Conservation (phyloP, 2,888 invertebrate species). For the Perithous albicinctus region DNA sequence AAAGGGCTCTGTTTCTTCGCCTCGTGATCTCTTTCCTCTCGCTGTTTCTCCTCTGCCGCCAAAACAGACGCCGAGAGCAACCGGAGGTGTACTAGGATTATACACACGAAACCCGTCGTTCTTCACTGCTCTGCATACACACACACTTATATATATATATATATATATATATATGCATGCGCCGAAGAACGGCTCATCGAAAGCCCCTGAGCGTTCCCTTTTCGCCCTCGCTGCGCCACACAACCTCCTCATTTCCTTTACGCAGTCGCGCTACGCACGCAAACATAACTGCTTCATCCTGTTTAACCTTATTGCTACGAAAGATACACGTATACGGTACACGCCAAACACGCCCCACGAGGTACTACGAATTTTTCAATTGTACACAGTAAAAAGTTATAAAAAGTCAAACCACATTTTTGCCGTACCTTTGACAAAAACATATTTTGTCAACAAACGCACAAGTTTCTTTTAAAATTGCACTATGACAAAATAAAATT, state of each 20-base stretch:
- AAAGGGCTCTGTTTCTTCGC: constrained; percentile 32
- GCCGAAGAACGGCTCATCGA: constrained; percentile 19
- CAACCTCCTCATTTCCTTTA: constrained; percentile 9
- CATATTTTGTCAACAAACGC: too few relatives aligned
- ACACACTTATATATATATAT: constrained; percentile 13
- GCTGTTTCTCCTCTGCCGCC: constrained; percentile 35
- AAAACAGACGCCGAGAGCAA: constrained; percentile 45
- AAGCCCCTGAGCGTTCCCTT: constrained; percentile 52
- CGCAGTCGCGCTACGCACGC: constrained; percentile 71
- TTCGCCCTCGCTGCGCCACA: constrained; percentile 43
- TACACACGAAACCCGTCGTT: constrained; percentile 59
- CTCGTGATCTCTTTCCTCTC: constrained; percentile 11
- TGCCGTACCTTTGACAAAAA: too few relatives aligned
- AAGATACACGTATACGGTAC: too few relatives aligned
- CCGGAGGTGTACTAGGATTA: constrained; percentile 51
- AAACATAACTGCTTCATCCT: constrained; percentile 79
- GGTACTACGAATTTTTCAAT: too few relatives aligned
- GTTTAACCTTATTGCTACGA: constrained; percentile 68
- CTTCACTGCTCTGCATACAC: constrained; percentile 46
- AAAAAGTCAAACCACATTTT: too few relatives aligned
- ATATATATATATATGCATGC: constrained; percentile 19
- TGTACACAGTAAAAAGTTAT: too few relatives aligned
- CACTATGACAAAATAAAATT: too few relatives aligned
- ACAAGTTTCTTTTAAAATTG: too few relatives aligned
- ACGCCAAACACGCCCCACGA: too few relatives aligned